phyloP scores from a whole-genome alignment of 2,113 vertebrate genomes.

The Pseudois nayaur region DNA sequence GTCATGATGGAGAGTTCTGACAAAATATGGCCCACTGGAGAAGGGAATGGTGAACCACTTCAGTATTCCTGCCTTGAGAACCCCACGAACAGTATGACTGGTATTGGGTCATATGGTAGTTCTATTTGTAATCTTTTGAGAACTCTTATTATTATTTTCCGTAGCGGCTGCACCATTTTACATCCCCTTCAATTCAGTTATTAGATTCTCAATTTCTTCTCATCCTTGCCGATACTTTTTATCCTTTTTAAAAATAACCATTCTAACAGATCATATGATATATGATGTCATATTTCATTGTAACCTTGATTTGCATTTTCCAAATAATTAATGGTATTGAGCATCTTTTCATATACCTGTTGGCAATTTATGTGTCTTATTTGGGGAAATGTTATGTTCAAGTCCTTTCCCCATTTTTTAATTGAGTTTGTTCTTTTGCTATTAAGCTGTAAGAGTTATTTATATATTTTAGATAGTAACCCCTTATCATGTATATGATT shows the following conservation, averaged over 20 bases:
- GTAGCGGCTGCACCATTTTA: neutral
- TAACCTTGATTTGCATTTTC: neutral
- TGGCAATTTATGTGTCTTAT: neutral
- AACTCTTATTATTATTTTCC: neutral
- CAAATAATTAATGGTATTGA: neutral
- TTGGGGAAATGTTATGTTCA: neutral
- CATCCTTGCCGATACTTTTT: neutral
- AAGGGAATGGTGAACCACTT: neutral
- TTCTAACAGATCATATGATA: neutral
- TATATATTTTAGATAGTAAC: neutral
- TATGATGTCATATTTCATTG: neutral
- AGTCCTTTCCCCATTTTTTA: neutral
- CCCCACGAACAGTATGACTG: accelerated
- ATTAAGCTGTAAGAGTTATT: neutral
- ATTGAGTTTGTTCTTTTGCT: neutral
- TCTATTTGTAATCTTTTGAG: neutral
- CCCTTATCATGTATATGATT: neutral
- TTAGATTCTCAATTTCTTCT: neutral
- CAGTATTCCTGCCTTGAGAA: neutral
- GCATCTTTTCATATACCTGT: neutral
- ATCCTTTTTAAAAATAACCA: neutral
- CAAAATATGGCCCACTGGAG: neutral
- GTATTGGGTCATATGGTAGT: neutral
- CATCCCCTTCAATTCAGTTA: neutral
- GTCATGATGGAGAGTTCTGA: neutral